Percentiles rank a stretch among this genome's conserved stretches.
Conservation (phyloP, 2,797 vertebrate species). For the Smutsia temminckii region DNA sequence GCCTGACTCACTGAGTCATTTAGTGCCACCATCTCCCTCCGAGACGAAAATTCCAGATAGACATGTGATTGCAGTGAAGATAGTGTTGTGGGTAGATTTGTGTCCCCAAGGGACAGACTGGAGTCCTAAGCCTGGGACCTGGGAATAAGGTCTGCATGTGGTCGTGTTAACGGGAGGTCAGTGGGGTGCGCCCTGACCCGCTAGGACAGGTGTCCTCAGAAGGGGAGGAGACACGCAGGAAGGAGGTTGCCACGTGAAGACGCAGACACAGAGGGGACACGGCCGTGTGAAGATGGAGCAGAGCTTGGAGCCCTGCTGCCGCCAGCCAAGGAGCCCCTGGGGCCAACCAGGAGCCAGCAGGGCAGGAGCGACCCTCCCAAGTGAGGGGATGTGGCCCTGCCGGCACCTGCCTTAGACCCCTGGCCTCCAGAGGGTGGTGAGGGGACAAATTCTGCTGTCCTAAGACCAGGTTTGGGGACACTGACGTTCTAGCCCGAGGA, state of each 20-base stretch:
- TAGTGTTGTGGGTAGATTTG: not conserved
- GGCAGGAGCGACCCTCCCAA: not conserved
- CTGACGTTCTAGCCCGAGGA: not conserved
- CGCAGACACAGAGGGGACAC: not conserved
- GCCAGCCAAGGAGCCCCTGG: not conserved
- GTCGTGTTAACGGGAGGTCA: too few species aligned
- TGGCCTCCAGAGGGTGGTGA: too few species aligned
- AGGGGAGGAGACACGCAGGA: not conserved
- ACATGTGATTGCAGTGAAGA: not conserved
- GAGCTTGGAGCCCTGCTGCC: not conserved
- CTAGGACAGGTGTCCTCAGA: not conserved
- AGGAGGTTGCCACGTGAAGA: not conserved
- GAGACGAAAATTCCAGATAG: not conserved
- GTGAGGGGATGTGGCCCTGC: not conserved
- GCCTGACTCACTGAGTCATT: not conserved
- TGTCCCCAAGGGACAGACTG: not conserved
- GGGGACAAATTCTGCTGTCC: too few species aligned
- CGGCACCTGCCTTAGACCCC: not conserved
- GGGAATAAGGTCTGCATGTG: not conserved
- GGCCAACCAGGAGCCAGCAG: not conserved
- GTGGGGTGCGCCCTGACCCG: too few species aligned
- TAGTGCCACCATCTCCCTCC: not conserved
- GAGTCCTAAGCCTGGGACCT: not conserved
- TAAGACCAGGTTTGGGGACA: too few species aligned
- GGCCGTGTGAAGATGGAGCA: not conserved